These are phyloP conservation scores for Lutjanus campechanus DNA, from an alignment of 2,797 vertebrate species.

Conservation along the genomic window DNA sequence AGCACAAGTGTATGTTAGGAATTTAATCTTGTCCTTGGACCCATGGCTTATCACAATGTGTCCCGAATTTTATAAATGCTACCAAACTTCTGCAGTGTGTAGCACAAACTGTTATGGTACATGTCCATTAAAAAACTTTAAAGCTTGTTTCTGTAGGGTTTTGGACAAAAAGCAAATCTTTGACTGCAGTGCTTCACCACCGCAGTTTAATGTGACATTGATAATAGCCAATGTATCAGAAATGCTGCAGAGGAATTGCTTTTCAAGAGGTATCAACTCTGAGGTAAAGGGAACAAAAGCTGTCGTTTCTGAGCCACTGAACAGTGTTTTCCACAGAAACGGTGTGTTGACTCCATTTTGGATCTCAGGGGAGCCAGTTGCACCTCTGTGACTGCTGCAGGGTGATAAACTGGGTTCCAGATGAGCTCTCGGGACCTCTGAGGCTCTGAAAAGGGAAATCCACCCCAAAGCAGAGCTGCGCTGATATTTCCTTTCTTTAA, in stretches of 20 bases:
- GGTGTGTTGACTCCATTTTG: constrained; percentile 37
- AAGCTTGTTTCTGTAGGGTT: too few relatives aligned
- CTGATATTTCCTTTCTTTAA: constrained; percentile 37
- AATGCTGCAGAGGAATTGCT: constrained; percentile 6
- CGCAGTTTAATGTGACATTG: too few relatives aligned
- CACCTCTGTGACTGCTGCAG: constrained; percentile 33
- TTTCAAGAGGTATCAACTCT: neutral
- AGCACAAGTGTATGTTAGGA: neutral
- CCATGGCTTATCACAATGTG: neutral
- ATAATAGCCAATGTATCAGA: neutral
- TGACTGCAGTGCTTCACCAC: too few relatives aligned
- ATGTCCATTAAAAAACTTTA: neutral
- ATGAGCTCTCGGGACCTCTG: constrained; percentile 40
- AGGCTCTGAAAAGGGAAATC: constrained; percentile 44
- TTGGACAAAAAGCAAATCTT: neutral
- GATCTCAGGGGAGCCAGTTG: constrained; percentile 33
- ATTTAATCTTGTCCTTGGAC: neutral
- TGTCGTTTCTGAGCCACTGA: constrained; percentile 17
- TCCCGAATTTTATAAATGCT: neutral
- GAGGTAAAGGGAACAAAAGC: constrained; percentile 29
- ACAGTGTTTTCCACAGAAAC: constrained; percentile 28
- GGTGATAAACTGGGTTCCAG: constrained; percentile 47
- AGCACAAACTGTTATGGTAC: neutral
- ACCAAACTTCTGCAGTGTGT: neutral
- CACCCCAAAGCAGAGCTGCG: constrained; percentile 24